These are phyloP conservation scores for Ceuthmochares aereus DNA, from an alignment of 2,113 vertebrate genomes.

Conservation along the genomic window DNA sequence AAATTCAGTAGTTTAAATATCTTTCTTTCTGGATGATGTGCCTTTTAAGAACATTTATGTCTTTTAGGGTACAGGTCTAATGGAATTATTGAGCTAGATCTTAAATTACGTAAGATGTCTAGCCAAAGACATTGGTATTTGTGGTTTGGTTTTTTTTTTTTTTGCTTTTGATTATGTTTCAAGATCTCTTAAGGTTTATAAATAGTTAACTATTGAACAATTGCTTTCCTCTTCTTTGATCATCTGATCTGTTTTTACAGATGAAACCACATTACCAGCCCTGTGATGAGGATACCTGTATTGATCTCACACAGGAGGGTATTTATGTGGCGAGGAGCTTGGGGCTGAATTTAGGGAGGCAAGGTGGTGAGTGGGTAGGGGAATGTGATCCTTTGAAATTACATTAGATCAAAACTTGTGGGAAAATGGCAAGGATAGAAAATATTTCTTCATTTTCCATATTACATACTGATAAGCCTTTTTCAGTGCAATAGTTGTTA, in stretches of 20 bases:
- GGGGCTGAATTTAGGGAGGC: not conserved
- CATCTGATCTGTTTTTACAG: not conserved
- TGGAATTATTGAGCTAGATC: not conserved
- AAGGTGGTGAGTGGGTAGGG: fast-evolving
- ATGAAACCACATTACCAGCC: not conserved
- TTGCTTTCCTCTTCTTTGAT: not conserved
- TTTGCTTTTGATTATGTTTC: not conserved
- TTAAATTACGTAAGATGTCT: not conserved
- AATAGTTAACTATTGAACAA: not conserved
- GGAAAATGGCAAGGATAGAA: not conserved
- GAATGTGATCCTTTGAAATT: not conserved
- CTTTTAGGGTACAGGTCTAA: not conserved
- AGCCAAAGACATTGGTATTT: fast-evolving
- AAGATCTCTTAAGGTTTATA: fast-evolving
- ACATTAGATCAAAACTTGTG: not conserved
- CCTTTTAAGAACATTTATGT: not conserved
- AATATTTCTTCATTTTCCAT: not conserved
- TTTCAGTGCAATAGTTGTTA: not conserved
- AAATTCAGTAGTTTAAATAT: not conserved
- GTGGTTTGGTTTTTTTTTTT: fast-evolving
- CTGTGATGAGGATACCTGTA: not conserved
- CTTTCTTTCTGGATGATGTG: not conserved
- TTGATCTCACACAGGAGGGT: not conserved
- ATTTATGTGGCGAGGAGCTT: too few relatives aligned
- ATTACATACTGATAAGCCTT: fast-evolving